Base-by-base conservation (phyloP, 2,113 vertebrate species). In the Bombycilla garrulus region DNA sequence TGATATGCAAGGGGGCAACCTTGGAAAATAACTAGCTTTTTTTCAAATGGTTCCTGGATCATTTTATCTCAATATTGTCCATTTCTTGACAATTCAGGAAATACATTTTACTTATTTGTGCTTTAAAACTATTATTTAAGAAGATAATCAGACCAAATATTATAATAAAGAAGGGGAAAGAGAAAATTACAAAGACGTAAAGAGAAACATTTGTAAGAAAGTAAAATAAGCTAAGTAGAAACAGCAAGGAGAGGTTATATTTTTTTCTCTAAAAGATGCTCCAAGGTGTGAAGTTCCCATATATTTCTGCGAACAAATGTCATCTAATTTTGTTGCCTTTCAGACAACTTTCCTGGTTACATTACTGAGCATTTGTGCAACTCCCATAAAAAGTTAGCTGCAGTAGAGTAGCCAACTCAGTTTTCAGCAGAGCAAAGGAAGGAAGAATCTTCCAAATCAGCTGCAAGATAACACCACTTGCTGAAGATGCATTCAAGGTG, bases 161-260 rank as follows among this genome's bases (percentile, higher is more conserved):
- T 6, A 23, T 35, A 54, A 76, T 62, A 56, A 80, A 64, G 10
- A 47, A 64, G 11, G 6, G 10, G 19, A 71, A 74, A 20, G 6
- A 5, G 5, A 9, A 76, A 86, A 76, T 42, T 57, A n/a, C 15
- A 45, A 60, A 44, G 10, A 77, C 2, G 3, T 29, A 73, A 73
- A 51, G 13, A 76, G 14, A 86, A 81, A 77, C 44, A 78, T 3
- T 25, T 36, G 14, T 28, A 33, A 56, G 23, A 8, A 81, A 62
- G 4, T 40, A 29, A 51, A 81, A 64, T 86, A 64, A 80, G 20
- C 15, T 36, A 62, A 44, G 9, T 7, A 3, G 19, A 91, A 81
- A 51, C 6, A 21, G 26, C 17, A 38, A 47, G 15, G 11, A 3
- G 2, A 2, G 5, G 1, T 50, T 22, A 20, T 42, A 13, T 5